Percentiles rank a stretch among this genome's conserved stretches.
Conservation (phyloP, 2,888 invertebrate genomes). For the Balanococcus diminutus region DNA sequence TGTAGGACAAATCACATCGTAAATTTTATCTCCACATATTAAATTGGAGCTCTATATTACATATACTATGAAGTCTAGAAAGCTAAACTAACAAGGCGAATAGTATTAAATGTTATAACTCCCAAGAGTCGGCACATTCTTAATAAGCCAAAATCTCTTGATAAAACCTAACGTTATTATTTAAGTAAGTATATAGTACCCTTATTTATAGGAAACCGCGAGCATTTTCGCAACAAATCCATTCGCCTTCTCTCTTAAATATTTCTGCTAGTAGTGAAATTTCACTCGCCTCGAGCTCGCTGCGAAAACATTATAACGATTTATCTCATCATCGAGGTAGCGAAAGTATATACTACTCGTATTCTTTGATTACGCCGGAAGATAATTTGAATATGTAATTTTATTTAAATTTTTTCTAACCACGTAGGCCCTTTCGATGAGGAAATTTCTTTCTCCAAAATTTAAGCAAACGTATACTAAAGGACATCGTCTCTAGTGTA, state of each 20-base stretch:
- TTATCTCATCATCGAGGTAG: not conserved
- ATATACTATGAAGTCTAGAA: not conserved
- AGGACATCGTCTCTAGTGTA: not conserved
- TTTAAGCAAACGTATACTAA: not conserved
- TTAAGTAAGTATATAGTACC: not conserved
- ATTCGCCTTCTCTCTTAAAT: not conserved
- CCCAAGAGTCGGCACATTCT: not conserved
- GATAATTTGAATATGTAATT: not conserved
- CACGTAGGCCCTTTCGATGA: not conserved
- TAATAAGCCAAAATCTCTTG: slow-evolving; percentile 18
- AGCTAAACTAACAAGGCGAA: not conserved
- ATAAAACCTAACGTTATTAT: slow-evolving; percentile 13
- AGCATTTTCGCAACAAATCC: slow-evolving; percentile 5
- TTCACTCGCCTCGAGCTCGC: not conserved
- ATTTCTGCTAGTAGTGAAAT: not conserved
- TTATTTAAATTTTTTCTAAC: not conserved
- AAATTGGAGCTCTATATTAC: not conserved
- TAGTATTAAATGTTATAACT: slow-evolving; percentile 7
- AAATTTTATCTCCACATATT: not conserved
- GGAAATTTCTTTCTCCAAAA: not conserved
- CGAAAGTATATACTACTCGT: not conserved
- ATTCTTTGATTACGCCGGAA: not conserved
- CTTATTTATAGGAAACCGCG: not conserved
- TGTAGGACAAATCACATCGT: slow-evolving; percentile 1
- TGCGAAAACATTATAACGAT: not conserved